phyloP scores from a whole-genome alignment of 2,888 invertebrate genomes.

The Hoplodrina blanda region DNA sequence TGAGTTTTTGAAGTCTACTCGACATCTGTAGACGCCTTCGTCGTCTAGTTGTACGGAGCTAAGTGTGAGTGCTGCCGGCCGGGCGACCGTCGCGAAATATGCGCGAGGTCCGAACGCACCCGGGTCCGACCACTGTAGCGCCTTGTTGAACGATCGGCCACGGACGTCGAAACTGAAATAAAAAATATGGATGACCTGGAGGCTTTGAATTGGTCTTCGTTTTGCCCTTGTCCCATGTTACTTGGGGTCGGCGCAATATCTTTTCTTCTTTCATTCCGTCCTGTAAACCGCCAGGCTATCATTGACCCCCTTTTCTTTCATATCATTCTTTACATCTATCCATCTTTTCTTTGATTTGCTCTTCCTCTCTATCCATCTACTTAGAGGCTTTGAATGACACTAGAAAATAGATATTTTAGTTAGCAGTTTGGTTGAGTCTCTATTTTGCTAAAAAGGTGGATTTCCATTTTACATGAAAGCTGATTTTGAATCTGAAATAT shows the following conservation, averaged over 20 bases:
- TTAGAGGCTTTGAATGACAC: no score
- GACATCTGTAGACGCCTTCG: slow-evolving; percentile 96
- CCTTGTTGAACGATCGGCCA: slow-evolving; percentile 95
- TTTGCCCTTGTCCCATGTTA: no score
- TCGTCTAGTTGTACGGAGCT: slow-evolving; percentile 96
- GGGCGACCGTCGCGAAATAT: slow-evolving; percentile 95
- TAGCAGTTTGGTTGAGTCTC: no score
- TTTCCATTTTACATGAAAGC: neutral
- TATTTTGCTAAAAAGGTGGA: neutral
- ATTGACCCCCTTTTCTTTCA: no score
- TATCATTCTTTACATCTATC: no score
- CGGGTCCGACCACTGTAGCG: slow-evolving; percentile 95
- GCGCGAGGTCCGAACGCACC: slow-evolving; percentile 96
- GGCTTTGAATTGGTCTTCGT: neutral
- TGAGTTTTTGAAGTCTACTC: slow-evolving; percentile 97
- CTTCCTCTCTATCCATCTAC: no score
- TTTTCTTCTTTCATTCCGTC: no score
- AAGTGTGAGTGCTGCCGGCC: slow-evolving; percentile 95
- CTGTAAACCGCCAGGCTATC: no score
- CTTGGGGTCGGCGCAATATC: no score
- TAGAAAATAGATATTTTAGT: no score
- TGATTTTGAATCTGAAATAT: neutral
- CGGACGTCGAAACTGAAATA: slow-evolving; percentile 95
- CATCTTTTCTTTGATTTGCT: no score
- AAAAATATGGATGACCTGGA: slow-evolving; percentile 20